Evolutionary conservation across 2,113 vertebrate genomes (phyloP), one percentile per base, ranked within the genome.

Genomic region (Ornithorhynchus anatinus): DNA sequence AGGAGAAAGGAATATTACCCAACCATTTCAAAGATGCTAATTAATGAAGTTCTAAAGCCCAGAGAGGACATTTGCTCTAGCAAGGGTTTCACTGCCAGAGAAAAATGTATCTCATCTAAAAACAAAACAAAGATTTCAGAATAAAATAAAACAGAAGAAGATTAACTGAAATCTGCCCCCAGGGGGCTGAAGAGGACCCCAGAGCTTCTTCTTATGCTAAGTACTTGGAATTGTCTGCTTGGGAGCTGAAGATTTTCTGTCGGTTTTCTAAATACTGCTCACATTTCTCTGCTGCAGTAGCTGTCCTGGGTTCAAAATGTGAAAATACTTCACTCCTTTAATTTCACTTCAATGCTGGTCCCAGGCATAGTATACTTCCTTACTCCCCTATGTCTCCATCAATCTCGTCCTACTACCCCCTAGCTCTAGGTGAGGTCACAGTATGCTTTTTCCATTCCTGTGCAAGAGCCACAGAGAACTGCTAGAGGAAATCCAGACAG

Each of bases 21-120:
- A 90, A 82, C 77, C 90, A 85, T 92, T 94, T 93, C 91, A 91
- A 90, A 89, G 88, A 92, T 92, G 87, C 91, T 94, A 92, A 94
- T 94, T 92, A 92, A 94, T 92, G 92, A 87, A 87, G 79, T 90
- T 92, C 69, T 76, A 88, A 88, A 89, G 85, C 90, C 89, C 86
- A 92, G 47, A 79, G 88, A 89, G 89, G 84, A 86, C 85, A 70
- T 90, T 88, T 81, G 57, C 86, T 32, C 33, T 64, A 85, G 84
- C 50, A 59, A 82, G 70, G 29, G 79, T 82, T 90, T 80, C 70
- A 75, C 79, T 82, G 54, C 71, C 16, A 86, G 81, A 59, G 63
- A 89, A 81, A 81, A 85, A 78, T 69, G 71, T 69, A 81, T 82
- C 59, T 81, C 48, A 69, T 82, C 2, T 0, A 79, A 72, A 85